Percentiles rank a stretch among this genome's conserved stretches.
These are phyloP conservation scores for Limenitis camilla DNA, from an alignment of 2,888 invertebrate genomes.

Conservation along the genomic window DNA sequence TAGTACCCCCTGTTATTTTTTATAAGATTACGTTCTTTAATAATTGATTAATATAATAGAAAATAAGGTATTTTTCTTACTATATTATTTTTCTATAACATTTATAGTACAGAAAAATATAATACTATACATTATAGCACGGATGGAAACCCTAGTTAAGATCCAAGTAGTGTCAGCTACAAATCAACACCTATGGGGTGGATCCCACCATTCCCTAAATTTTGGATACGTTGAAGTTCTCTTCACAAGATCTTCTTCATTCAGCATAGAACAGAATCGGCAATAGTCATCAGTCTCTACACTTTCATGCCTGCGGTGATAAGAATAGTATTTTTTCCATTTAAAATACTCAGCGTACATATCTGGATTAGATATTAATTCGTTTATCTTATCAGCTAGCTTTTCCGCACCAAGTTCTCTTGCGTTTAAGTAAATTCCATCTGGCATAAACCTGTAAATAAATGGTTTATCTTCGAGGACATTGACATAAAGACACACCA, in stretches of 20 bases:
- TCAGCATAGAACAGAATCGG: conserved; percentile 49
- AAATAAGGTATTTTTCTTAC: too few species aligned
- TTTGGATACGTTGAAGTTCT: conserved; percentile 37
- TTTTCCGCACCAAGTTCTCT: conserved; percentile 31
- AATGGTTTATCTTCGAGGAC: not conserved
- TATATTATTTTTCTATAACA: too few species aligned
- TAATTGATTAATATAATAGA: too few species aligned
- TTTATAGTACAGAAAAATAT: too few species aligned
- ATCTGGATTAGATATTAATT: conserved; percentile 32
- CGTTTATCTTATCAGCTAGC: conserved; percentile 29
- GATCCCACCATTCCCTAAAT: conserved; percentile 54
- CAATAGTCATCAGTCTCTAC: conserved; percentile 56
- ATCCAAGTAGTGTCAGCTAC: not conserved
- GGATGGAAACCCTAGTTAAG: not conserved
- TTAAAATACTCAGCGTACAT: conserved; percentile 50
- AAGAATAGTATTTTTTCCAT: conserved; percentile 57
- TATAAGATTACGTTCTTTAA: too few species aligned
- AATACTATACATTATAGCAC: too few species aligned
- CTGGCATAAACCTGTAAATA: conserved; percentile 59
- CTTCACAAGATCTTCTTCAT: conserved; percentile 39
- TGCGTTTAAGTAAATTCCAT: conserved; percentile 53
- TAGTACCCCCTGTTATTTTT: too few species aligned
- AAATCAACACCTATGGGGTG: conserved; percentile 25
- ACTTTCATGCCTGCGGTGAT: conserved; percentile 37
- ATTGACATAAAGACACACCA: not conserved